Conservation (phyloP, 1,140 invertebrate genomes). For the Pseudomyrmex concolor region DNA sequence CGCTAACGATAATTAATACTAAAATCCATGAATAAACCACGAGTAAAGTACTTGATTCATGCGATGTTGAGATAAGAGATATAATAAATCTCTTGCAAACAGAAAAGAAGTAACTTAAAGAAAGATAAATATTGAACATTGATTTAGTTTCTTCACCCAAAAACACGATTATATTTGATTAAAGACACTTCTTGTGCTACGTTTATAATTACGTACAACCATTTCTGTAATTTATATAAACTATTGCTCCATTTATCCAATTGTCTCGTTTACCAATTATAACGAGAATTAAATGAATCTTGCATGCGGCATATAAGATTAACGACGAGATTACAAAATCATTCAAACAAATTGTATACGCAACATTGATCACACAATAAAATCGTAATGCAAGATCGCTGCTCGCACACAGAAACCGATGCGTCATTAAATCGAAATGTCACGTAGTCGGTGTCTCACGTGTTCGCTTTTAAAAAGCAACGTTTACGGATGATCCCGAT, state of each 20-base stretch:
- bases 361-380: too few species aligned
- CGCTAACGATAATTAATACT: slow-evolving; percentile 47
- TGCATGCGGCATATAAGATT: too few species aligned
- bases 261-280: too few species aligned
- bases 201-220: too few species aligned
- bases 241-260: too few species aligned
- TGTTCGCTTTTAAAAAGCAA: neutral
- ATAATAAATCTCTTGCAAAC: slow-evolving; percentile 9
- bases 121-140: slow-evolving; percentile 34
- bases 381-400: neutral
- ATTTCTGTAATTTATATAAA: too few species aligned
- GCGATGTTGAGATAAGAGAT: neutral
- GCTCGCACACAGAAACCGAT: neutral
- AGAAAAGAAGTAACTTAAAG: neutral
- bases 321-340: too few species aligned
- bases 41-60: slow-evolving; percentile 7
- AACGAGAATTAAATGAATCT: too few species aligned
- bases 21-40: slow-evolving; percentile 52
- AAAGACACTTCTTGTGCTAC: neutral
- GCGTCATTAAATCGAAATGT: slow-evolving; percentile 8
- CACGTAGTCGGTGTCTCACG: neutral
- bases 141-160: neutral
- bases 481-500: neutral
- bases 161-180: neutral
- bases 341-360: too few species aligned